phyloP scores from a whole-genome alignment of 2,113 vertebrate genomes.

The Heterochromis multidens region DNA sequence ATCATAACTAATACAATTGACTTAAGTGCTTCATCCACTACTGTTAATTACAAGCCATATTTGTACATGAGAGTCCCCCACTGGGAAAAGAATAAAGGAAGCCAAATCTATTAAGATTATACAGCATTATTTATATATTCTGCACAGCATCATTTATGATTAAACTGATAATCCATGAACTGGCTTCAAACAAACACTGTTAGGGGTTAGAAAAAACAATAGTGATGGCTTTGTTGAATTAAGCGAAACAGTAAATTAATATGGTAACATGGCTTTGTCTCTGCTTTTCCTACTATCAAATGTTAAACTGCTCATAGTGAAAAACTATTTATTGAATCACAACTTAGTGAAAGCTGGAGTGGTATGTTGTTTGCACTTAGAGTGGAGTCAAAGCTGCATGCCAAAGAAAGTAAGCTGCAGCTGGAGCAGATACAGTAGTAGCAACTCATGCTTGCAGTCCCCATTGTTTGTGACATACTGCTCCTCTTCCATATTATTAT shows the following conservation, averaged over 20 bases:
- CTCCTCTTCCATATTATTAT: neutral
- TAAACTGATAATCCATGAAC: neutral
- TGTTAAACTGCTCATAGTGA: neutral
- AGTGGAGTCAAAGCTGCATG: neutral
- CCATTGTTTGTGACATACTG: neutral
- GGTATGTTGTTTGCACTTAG: neutral
- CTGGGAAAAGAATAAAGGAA: neutral
- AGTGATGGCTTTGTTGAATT: neutral
- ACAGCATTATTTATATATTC: neutral
- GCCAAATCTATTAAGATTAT: neutral
- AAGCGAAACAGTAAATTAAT: neutral
- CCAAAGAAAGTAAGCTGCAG: neutral
- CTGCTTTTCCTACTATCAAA: neutral
- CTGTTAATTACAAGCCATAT: neutral
- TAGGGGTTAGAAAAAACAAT: fast-evolving
- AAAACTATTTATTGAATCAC: neutral
- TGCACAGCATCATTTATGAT: neutral
- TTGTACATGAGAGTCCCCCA: neutral
- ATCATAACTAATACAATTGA: neutral
- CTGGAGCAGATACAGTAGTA: neutral
- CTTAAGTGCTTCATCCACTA: neutral
- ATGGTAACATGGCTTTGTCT: neutral
- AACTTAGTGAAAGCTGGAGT: neutral
- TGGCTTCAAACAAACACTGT: no score
- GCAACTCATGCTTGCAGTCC: neutral